Evolutionary conservation across 2,797 vertebrate genomes (phyloP), one percentile per base, ranked within the genome.

Genomic region (Sebastes cheni): DNA sequence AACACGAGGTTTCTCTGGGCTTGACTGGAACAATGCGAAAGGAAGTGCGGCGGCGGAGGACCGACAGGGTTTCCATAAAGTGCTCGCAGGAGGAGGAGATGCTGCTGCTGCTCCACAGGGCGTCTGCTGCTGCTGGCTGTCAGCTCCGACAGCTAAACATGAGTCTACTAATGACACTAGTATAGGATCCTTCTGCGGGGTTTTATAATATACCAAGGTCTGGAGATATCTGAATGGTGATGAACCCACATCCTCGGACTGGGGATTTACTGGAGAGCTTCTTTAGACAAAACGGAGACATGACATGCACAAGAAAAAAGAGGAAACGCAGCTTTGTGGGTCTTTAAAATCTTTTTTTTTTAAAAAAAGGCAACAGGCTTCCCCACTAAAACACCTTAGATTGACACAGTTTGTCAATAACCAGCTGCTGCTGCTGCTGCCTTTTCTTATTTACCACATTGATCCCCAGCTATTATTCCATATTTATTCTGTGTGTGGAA

Each of bases 241-340:
- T 74, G 75, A 75, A 13, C 30, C 77, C 62, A 2, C 29, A 30
- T 14, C 12, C 56, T 18, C 61, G 75, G 73, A 54, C 66, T n/a
- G 72, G 62, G 75, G 23, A 22, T 77, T 56, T 67, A 58, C 56
- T 60, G 84, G 77, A 80, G 67, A 79, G 91, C 83, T 79, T 46
- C 10, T 80, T 91, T 87, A 89, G 86, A 80, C 87, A 90, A 88
- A 87, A 86, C 66, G 88, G 88, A 95, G 94, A 94, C 92, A 95
- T 95, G 94, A 94, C 91, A 93, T 94, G 93, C 90, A 88, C 94
- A 80, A 93, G 80, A 50, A 83, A 93, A 82, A 94, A 91, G 89
- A 93, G 91, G 91, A 95, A 94, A 93, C 91, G 90, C 83, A 88
- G 85, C 79, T 87, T 75, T 79, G 86, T 85, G 81, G 67, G 67